phyloP scores from a whole-genome alignment of 2,797 vertebrate genomes.

The Sitta carolinensis region DNA sequence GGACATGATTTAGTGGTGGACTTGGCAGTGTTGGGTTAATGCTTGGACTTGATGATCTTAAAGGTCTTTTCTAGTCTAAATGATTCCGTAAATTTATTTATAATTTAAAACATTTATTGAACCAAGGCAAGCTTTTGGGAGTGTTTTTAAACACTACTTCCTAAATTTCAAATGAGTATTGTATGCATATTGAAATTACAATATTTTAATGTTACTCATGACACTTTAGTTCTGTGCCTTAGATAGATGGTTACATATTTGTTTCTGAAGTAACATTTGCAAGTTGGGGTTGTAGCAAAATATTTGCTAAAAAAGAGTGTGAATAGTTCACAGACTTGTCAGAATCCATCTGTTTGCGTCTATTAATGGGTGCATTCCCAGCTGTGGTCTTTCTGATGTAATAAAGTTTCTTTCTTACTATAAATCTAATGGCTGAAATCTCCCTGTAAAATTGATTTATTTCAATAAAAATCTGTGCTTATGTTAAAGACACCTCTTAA shows the following conservation, averaged over 20 bases:
- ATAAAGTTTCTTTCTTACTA: slow-evolving; percentile 48
- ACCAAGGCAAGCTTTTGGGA: neutral
- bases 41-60: neutral
- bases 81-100: neutral
- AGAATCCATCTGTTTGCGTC: slow-evolving; percentile 67
- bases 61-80: neutral
- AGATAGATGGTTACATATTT: slow-evolving; percentile 54
- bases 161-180: neutral
- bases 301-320: slow-evolving; percentile 64
- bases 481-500: slow-evolving; percentile 13
- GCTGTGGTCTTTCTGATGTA: slow-evolving; percentile 42
- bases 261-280: slow-evolving; percentile 60
- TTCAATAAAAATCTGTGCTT: slow-evolving; percentile 23
- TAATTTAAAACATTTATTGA: slow-evolving; percentile 11
- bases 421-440: neutral
- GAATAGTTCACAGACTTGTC: slow-evolving; percentile 56
- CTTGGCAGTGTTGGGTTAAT: neutral
- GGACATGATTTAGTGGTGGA: neutral
- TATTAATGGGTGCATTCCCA: slow-evolving; percentile 57
- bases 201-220: neutral
- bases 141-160: neutral
- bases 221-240: neutral
- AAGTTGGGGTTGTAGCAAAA: slow-evolving; percentile 64
- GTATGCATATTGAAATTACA: neutral
- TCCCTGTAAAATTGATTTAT: slow-evolving; percentile 54